Conservation (phyloP, 1,140 invertebrate genomes). For the Spodoptera frugiperda region DNA sequence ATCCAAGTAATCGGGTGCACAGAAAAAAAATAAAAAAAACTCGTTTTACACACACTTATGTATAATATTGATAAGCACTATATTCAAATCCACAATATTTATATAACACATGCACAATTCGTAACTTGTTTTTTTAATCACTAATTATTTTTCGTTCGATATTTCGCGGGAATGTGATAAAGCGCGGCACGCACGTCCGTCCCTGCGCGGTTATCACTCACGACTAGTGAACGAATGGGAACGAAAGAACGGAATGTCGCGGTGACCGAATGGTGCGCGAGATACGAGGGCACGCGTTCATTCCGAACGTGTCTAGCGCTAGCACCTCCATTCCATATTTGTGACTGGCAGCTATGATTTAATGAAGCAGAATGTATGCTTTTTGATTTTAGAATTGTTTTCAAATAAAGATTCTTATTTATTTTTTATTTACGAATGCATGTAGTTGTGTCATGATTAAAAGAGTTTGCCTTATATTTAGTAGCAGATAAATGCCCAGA, state of each 20-base stretch:
- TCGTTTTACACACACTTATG: slow-evolving; percentile 72
- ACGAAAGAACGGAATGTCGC: slow-evolving; percentile 60
- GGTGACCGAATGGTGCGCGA: slow-evolving; percentile 60
- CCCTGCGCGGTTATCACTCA: slow-evolving; percentile 68
- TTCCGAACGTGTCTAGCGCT: slow-evolving; percentile 14
- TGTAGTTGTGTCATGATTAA: no score
- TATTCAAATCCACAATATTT: slow-evolving; percentile 70
- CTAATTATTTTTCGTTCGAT: slow-evolving; percentile 46
- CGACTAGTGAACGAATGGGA: slow-evolving; percentile 67
- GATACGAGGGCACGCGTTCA: slow-evolving; percentile 44
- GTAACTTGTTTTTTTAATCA: slow-evolving; percentile 48
- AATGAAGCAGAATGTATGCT: slow-evolving; percentile 21
- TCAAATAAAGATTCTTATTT: background rate
- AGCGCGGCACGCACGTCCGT: slow-evolving; percentile 56
- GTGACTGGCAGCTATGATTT: slow-evolving; percentile 28
- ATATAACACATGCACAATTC: slow-evolving; percentile 45
- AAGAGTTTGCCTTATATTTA: no score
- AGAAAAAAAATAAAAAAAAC: slow-evolving; percentile 69
- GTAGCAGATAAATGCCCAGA: no score
- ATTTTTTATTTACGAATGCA: background rate
- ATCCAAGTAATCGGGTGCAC: slow-evolving; percentile 70
- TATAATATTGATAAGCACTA: slow-evolving; percentile 58
- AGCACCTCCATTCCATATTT: no score
- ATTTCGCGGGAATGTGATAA: slow-evolving; percentile 64
- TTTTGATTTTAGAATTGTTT: slow-evolving; percentile 3